Conservation (phyloP, 2,113 vertebrate genomes). For the Myxocyprinus asiaticus region DNA sequence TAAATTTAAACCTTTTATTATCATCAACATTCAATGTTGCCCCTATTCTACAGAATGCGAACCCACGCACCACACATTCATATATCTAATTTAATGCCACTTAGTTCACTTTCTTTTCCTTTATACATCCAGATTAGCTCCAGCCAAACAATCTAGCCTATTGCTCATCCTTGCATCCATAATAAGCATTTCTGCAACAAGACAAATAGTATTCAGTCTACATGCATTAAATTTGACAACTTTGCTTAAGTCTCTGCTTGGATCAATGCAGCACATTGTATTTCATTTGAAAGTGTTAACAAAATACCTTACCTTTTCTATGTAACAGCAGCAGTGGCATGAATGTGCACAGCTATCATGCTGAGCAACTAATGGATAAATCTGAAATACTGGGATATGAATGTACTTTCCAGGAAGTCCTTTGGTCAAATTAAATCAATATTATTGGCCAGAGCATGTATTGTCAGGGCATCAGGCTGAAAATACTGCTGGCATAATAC, state of each 20-base stretch:
- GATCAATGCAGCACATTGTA: not conserved
- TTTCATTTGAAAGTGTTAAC: not conserved
- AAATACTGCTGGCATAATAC: not conserved
- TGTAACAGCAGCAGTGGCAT: not conserved
- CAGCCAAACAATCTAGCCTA: not conserved
- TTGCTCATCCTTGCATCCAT: not conserved
- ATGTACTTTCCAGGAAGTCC: slow-evolving; percentile 15
- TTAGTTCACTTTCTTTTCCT: not conserved
- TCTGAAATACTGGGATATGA: not conserved
- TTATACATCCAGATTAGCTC: not conserved
- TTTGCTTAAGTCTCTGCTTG: too few species aligned
- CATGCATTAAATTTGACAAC: too few species aligned
- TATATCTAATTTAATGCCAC: not conserved
- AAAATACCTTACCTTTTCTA: slow-evolving; percentile 38
- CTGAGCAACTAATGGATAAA: slow-evolving; percentile 26
- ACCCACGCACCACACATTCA: not conserved
- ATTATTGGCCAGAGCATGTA: slow-evolving; percentile 28
- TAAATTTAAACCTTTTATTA: slow-evolving; percentile 6
- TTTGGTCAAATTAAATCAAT: slow-evolving; percentile 40
- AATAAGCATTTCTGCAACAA: not conserved
- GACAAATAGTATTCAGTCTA: too few species aligned
- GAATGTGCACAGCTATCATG: slow-evolving; percentile 4
- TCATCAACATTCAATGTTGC: not conserved
- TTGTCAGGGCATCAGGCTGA: slow-evolving; percentile 2
- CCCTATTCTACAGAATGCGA: not conserved